Evolutionary conservation across 2,888 invertebrate genomes (phyloP), one percentile per base, ranked within the genome.

Genomic region (Drosophila lacicola): DNA sequence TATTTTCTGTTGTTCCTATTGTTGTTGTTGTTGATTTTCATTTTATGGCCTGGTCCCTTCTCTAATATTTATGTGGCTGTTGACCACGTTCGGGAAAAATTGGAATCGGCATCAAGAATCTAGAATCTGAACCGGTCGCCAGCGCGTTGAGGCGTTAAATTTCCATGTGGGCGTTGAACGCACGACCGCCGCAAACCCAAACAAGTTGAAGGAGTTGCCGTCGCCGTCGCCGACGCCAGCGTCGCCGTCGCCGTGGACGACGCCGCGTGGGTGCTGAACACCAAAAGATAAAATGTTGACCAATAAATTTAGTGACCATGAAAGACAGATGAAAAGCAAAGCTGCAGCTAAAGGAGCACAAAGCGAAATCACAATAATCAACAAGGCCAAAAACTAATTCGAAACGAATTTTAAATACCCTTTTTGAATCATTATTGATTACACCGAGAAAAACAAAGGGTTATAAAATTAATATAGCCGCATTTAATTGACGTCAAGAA

Each of bases 271-370:
- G 77, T 71, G 80, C 67, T 55, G 62, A 37, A 60, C 65, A 56
- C 72, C 65, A 63, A 67, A 47, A 83, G 74, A 77, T 83, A 78
- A 81, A 80, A 87, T 82, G 83, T 84, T 84, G 83, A 71, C 82
- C 84, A 84, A 84, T 87, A 84, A 84, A 84, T 84, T 84, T 74
- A 69, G 68, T 84, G 84, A 78, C 87, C 82, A 82, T 84, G 84
- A 78, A 84, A 80, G 70, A 77, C 65, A 72, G 51, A 65, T 78
- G 63, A 71, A 81, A 74, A 76, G 50, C 71, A 73, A 63, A 64
- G 55, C 66, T 17, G 37, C 54, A 37, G 49, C 37, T 60, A 62
- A 68, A 61, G 60, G 66, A 70, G 68, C 63, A 67, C 67, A 66
- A 73, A 69, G 49, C 61, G 50, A 51, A 70, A 66, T 33, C 71